Percentiles rank a stretch among this genome's conserved stretches.
Evolutionary conservation across 1,140 invertebrate species (phyloP).

Genomic region (Bombus ignitus): DNA sequence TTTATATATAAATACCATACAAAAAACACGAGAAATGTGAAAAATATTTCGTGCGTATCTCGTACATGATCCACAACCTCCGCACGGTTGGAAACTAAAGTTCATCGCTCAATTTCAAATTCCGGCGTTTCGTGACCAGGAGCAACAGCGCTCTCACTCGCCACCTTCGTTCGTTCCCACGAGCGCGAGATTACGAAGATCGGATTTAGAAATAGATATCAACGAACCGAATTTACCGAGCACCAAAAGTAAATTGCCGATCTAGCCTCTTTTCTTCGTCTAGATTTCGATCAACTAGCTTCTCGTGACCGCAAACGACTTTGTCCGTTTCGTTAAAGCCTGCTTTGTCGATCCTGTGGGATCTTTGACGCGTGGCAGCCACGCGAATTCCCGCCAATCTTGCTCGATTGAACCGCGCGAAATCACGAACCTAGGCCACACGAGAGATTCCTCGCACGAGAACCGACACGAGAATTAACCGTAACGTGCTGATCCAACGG

Average conservation of each 20-base stretch:
- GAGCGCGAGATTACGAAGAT: slow-evolving; percentile 6
- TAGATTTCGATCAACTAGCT: slow-evolving; percentile 16
- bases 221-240: background rate
- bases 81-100: background rate
- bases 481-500: slow-evolving; percentile 63
- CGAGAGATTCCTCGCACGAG: slow-evolving; percentile 66
- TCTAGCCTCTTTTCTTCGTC: background rate
- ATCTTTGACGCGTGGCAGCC: slow-evolving; percentile 60
- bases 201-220: background rate
- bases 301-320: slow-evolving; percentile 57
- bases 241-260: background rate
- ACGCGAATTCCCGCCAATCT: slow-evolving; percentile 55
- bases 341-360: background rate
- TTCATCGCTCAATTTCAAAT: slow-evolving; percentile 7
- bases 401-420: slow-evolving; percentile 64
- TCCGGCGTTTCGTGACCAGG: slow-evolving; percentile 32
- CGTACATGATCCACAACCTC: background rate
- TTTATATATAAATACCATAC: background rate
- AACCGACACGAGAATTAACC: slow-evolving; percentile 70
- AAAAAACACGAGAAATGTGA: background rate
- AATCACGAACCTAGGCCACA: slow-evolving; percentile 59
- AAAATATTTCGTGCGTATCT: background rate
- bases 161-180: slow-evolving; percentile 28
- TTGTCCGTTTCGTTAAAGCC: slow-evolving; percentile 4
- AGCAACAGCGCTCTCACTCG: slow-evolving; percentile 21